Percentiles rank a stretch among this genome's conserved stretches.
Evolutionary conservation across 2,797 vertebrate species (phyloP).

Genomic region (Diglossa cyanea): DNA sequence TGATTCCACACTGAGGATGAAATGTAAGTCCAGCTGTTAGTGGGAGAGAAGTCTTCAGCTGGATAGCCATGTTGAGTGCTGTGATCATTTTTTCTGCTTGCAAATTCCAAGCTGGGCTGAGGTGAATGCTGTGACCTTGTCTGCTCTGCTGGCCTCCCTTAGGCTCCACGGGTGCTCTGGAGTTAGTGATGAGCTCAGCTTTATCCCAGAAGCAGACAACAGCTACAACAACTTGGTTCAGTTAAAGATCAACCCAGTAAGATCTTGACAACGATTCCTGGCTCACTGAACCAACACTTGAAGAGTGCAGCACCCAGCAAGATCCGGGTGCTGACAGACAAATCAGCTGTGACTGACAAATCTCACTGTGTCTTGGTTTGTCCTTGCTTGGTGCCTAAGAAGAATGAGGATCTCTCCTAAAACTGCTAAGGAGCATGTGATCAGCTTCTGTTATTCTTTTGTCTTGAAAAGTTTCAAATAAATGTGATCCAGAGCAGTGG

Average conservation of each 20-base stretch:
- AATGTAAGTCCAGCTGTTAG: background rate
- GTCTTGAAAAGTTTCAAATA: background rate
- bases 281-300: background rate
- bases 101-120: background rate
- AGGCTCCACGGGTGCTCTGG: background rate
- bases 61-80: fast-evolving
- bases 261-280: background rate
- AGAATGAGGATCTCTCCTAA: background rate
- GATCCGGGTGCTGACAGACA: background rate
- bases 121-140: background rate
- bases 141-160: background rate
- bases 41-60: background rate
- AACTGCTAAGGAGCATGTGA: fast-evolving
- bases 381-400: background rate
- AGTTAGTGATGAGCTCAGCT: background rate
- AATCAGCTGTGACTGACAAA: background rate
- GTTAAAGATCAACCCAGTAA: background rate
- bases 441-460: background rate
- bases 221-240: background rate
- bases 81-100: background rate
- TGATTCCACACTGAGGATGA: background rate
- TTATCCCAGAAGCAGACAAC: background rate
- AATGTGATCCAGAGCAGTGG: background rate
- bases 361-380: background rate
- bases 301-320: background rate